These are phyloP conservation scores for Melieria picta DNA, from an alignment of 2,888 invertebrate species.

Conservation along the genomic window DNA sequence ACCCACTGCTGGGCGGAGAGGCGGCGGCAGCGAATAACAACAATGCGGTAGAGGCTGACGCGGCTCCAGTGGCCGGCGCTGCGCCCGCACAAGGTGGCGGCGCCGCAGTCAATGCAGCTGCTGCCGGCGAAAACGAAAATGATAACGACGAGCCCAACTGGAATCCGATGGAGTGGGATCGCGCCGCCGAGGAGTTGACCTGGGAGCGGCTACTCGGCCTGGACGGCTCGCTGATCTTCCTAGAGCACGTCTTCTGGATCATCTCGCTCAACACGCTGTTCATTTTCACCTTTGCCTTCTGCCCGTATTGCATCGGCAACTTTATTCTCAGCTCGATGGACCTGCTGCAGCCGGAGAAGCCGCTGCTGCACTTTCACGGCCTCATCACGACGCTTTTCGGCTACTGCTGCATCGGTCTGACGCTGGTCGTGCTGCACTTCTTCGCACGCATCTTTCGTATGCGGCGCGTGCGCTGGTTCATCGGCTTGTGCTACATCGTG, in stretches of 20 bases:
- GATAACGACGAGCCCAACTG: slow-evolving; percentile 76
- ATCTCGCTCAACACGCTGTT: slow-evolving; percentile 96
- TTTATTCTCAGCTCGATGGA: slow-evolving; percentile 80
- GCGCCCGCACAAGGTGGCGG: slow-evolving; percentile 67
- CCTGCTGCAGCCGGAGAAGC: slow-evolving; percentile 61
- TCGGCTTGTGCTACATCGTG: slow-evolving; percentile 89
- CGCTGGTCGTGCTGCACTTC: slow-evolving; percentile 84
- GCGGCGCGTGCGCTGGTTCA: slow-evolving; percentile 81
- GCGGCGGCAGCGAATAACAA: slow-evolving; percentile 36
- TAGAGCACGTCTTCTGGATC: slow-evolving; percentile 99
- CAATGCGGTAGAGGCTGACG: slow-evolving; percentile 44
- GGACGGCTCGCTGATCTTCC: slow-evolving; percentile 95
- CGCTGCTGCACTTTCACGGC: slow-evolving; percentile 88
- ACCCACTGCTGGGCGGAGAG: slow-evolving; percentile 67
- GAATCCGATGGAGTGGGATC: slow-evolving; percentile 99
- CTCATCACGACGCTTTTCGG: slow-evolving; percentile 92
- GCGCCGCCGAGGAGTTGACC: slow-evolving; percentile 96
- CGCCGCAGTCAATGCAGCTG: slow-evolving; percentile 60
- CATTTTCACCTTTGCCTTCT: slow-evolving; percentile 96
- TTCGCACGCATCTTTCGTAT: slow-evolving; percentile 84
- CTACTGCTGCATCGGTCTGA: slow-evolving; percentile 88
- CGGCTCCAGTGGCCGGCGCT: slow-evolving; percentile 65
- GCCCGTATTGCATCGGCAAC: slow-evolving; percentile 94
- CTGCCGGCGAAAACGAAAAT: slow-evolving; percentile 64
- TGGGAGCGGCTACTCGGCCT: slow-evolving; percentile 97